These are phyloP conservation scores for Bombus huntii DNA, from an alignment of 1,140 invertebrate genomes.

Conservation along the genomic window DNA sequence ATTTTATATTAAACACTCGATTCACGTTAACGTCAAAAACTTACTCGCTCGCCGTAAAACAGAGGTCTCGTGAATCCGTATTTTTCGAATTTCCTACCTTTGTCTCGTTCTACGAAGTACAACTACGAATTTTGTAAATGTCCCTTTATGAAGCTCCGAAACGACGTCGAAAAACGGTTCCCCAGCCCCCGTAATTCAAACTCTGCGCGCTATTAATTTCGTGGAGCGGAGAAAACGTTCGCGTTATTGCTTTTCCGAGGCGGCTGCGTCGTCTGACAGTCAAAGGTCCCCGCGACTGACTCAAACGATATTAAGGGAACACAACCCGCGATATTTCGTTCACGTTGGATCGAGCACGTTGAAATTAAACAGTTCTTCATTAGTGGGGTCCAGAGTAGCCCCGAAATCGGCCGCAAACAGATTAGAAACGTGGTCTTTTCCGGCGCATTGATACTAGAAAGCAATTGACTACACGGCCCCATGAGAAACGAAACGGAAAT, in stretches of 20 bases:
- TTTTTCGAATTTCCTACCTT: background rate
- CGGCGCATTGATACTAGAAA: slow-evolving; percentile 31
- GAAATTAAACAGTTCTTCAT: slow-evolving; percentile 67
- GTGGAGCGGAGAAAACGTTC: too few species aligned
- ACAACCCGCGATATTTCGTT: background rate
- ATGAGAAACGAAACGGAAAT: slow-evolving; percentile 53
- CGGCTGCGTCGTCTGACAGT: background rate
- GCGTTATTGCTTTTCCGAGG: background rate
- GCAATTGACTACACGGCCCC: slow-evolving; percentile 61
- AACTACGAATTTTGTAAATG: background rate
- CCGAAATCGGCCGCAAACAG: slow-evolving; percentile 59
- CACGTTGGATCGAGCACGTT: slow-evolving; percentile 35
- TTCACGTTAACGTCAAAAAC: background rate
- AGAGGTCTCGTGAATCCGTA: background rate
- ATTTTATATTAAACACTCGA: background rate
- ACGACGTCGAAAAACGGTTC: background rate
- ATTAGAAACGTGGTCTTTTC: slow-evolving; percentile 62
- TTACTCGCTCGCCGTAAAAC: background rate
- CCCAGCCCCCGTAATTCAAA: background rate
- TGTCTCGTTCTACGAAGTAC: background rate
- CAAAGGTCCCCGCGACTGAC: background rate
- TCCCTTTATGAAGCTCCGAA: background rate
- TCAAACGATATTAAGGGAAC: slow-evolving; percentile 20
- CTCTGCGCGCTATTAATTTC: slow-evolving; percentile 12
- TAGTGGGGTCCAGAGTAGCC: slow-evolving; percentile 54